These are phyloP conservation scores for Echiichthys vipera DNA, from an alignment of 2,797 vertebrate species.

Conservation along the genomic window DNA sequence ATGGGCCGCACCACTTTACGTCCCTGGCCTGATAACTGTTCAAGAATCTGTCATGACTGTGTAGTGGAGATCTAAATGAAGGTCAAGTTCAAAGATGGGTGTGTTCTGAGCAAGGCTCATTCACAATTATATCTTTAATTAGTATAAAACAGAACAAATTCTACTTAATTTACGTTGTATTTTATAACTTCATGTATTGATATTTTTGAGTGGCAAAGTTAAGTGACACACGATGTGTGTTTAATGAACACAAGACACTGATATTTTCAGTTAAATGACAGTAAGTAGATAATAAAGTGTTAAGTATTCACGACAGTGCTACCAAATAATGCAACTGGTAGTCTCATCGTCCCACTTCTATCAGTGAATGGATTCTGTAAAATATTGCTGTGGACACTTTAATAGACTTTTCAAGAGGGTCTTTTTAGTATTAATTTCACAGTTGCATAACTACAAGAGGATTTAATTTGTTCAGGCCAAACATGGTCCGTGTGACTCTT, in stretches of 20 bases:
- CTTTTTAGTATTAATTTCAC: slow-evolving; percentile 84
- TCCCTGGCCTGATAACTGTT: too few relatives aligned
- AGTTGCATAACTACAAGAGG: slow-evolving; percentile 78
- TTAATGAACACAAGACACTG: not conserved
- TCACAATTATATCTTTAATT: too few relatives aligned
- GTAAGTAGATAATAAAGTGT: slow-evolving; percentile 8
- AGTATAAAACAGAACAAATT: too few relatives aligned
- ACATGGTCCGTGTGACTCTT: slow-evolving; percentile 68
- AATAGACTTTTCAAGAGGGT: slow-evolving; percentile 70
- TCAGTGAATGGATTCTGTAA: slow-evolving; percentile 55
- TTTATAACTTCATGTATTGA: too few relatives aligned
- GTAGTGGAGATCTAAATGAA: too few relatives aligned
- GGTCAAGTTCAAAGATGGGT: too few relatives aligned
- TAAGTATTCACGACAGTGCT: not conserved
- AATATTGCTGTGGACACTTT: slow-evolving; percentile 68
- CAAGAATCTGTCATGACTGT: too few relatives aligned
- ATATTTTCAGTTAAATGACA: not conserved
- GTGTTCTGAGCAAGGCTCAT: too few relatives aligned
- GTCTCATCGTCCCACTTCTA: slow-evolving; percentile 24
- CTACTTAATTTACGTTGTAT: too few relatives aligned
- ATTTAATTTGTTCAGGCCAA: slow-evolving; percentile 80
- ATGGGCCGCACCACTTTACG: too few relatives aligned
- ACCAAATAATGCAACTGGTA: slow-evolving; percentile 16
- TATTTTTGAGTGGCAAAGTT: not conserved
- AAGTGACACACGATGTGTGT: not conserved